Evolutionary conservation across 2,888 invertebrate genomes (phyloP).

Genomic region (Coremacera marginata): DNA sequence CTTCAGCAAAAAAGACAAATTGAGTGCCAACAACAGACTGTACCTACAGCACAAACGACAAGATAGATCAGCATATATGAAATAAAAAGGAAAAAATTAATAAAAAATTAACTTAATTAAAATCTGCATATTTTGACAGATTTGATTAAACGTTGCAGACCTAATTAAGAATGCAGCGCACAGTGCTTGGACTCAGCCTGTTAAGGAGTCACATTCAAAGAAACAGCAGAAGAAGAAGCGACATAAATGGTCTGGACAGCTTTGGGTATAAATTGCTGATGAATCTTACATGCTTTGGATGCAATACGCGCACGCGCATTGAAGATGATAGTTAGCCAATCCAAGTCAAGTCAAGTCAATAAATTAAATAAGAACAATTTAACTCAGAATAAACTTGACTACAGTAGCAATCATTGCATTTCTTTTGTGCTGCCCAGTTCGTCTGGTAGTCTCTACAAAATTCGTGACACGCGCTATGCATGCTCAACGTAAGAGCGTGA

Average conservation of each 20-base stretch:
- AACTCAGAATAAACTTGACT: not conserved
- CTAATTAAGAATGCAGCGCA: slow-evolving; percentile 29
- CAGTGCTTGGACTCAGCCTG: not conserved
- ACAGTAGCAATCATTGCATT: not conserved
- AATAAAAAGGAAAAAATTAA: not conserved
- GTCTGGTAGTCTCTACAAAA: not conserved
- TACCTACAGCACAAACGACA: not conserved
- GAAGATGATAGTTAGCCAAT: too few species aligned
- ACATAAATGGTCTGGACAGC: not conserved
- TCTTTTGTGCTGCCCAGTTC: slow-evolving; percentile 9
- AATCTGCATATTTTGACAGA: slow-evolving; percentile 21
- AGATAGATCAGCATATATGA: not conserved
- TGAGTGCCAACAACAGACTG: slow-evolving; percentile 18
- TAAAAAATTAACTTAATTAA: not conserved
- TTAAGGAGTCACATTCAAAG: not conserved
- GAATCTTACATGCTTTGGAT: slow-evolving; percentile 18
- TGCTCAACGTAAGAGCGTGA: slow-evolving; percentile 4
- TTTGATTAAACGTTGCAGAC: slow-evolving; percentile 22
- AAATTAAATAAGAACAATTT: not conserved
- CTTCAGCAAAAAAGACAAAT: slow-evolving; percentile 27
- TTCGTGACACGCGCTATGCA: slow-evolving; percentile 25
- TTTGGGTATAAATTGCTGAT: not conserved
- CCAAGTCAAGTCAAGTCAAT: too few species aligned
- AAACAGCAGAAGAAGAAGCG: slow-evolving; percentile 7
- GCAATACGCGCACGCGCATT: slow-evolving; percentile 4